Base-by-base conservation (phyloP, 2,113 vertebrate genomes). In the Megaleporinus macrocephalus region DNA sequence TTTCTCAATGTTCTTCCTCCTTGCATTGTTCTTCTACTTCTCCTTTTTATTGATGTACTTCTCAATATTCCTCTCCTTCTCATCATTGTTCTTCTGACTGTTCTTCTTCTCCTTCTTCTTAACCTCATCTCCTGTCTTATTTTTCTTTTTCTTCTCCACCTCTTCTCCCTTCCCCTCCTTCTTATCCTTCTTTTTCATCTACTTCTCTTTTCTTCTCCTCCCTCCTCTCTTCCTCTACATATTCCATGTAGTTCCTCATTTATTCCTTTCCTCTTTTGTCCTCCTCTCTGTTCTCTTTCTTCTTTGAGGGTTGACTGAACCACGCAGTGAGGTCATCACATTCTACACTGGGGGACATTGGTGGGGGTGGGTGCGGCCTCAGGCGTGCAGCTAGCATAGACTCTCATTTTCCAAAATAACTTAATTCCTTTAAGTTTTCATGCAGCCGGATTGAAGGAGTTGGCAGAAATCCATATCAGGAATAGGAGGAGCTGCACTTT, bases 401-500 rank as follows among this genome's bases (percentile, higher is more conserved):
- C 12, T 13, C 59, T 62, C 24, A 24, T 59, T 44, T 26, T 59
- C 59, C 27, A 16, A 33, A 78, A n/a, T 73, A 59, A 72, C 75
- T 63, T n/a, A 29, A 5, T 80, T 44, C 18, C 15, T 75, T n/a
- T 62, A 51, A 20, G 26, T 61, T 71, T 44, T 29, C 29, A 24
- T 26, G 47, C 11, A 26, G 5, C 65, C 20, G 3, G 18, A 22
- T 55, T 55, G 5, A 55, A 55, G 16, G 30, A 18, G 30, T 59
- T 5, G 71, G 72, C 61, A 72, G 26, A 63, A 80, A 80, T 44
- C 30, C 41, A 53, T 80, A 73, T 80, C 70, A 51, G 44, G 55
- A 33, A 30, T 51, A 62, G 41, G 41, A 41, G 36, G 73, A n/a
- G 70, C 76, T 1, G 55, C 84, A 73, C 84, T 87, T 87, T 81